Base-by-base conservation (phyloP, 2,888 invertebrate species). In the Formica aserva region DNA sequence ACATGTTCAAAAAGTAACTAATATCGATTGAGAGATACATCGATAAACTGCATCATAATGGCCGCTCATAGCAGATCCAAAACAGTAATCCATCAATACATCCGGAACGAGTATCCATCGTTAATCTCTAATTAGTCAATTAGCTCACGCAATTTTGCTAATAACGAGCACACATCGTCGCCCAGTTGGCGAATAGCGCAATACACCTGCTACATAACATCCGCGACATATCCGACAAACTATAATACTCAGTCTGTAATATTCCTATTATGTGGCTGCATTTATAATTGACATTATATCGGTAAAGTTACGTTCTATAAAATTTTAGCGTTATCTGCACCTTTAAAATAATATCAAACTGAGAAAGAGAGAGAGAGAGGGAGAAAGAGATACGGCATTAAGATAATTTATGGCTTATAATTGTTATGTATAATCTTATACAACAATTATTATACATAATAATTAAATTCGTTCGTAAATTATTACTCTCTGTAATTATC, bases 81-180 rank as follows among this genome's bases (percentile, higher is more conserved):
- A 91, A 91, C 89, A 89, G 90, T 91, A 92, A 93, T 93, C 91
- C 92, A 90, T 94, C 93, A 92, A 86, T 87, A 83, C 76, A 80
- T 85, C 75, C 84, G 78, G 84, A 85, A 78, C 82, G 83, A 84
- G 87, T 86, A 83, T 88, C 89, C 89, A 82, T 89, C 89, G 89
- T 92, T 92, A 93, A 94, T 94, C 92, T 88, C 92, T 91, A 94
- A 93, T 94, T 94, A 93, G 92, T 92, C 92, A 92, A 93, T 94
- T 94, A 93, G 92, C 90, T 90, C 90, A 89, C 90, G 92, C 92
- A 93, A 92, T 94, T 93, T 93, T 92, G 91, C 91, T 92, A 93
- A 93, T 92, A 92, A 92, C 91, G 88, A 77, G 57, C 80, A 85
- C 77, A 81, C 82, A 82, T 85, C 60, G 78, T 78, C 78, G 85